Evolutionary conservation across 1,140 invertebrate species (phyloP).

Genomic region (Onthophagus taurus): DNA sequence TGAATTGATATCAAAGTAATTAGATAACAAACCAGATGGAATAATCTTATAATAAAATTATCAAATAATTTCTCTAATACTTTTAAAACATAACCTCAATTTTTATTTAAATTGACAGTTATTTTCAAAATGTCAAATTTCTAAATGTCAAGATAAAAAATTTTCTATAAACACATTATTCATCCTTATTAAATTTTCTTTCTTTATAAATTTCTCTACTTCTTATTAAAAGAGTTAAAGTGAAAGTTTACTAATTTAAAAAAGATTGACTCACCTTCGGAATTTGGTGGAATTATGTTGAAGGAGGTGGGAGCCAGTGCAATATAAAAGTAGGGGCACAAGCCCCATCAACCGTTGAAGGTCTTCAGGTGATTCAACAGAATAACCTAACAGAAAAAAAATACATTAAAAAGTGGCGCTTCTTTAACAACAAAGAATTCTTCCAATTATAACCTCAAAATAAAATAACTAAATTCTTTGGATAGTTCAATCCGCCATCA

Average conservation of each 20-base stretch:
- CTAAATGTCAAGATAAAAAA: no score
- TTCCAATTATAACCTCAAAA: background rate
- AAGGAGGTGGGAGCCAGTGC: slow-evolving; percentile 39
- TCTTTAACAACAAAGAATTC: slow-evolving; percentile 1
- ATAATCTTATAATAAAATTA: no score
- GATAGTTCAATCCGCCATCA: background rate
- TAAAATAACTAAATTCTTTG: background rate
- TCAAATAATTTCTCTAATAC: no score
- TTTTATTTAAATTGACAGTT: no score
- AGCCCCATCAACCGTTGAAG: slow-evolving; percentile 35
- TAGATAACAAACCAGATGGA: no score
- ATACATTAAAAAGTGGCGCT: background rate
- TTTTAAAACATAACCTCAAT: no score
- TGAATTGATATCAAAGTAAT: no score
- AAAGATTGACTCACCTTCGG: slow-evolving; percentile 32
- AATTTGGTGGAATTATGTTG: slow-evolving; percentile 39
- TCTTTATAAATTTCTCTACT: background rate
- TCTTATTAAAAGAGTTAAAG: background rate
- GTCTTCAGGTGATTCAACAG: slow-evolving; percentile 1
- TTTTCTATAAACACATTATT: no score
- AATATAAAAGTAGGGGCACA: slow-evolving; percentile 35
- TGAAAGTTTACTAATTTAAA: background rate
- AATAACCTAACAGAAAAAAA: slow-evolving; percentile 2
- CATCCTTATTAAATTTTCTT: no score
- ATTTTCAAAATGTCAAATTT: no score